Base-by-base conservation (phyloP, 2,113 vertebrate genomes). In the Aegotheles bennettii region DNA sequence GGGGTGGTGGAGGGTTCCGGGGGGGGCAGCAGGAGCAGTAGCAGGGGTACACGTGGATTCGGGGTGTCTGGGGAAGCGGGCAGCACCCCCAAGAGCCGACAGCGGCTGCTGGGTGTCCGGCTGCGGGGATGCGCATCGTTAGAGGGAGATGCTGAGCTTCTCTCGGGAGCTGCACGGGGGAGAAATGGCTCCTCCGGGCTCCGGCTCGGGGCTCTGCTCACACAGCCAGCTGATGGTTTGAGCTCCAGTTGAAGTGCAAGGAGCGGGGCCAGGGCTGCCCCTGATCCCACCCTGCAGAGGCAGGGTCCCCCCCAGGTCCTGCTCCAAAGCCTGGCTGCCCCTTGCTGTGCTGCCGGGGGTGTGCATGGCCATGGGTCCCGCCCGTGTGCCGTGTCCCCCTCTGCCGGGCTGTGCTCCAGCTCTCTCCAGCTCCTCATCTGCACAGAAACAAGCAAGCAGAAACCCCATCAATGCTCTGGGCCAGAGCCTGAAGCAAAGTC, bases 71-170 rank as follows among this genome's bases (percentile, higher is more conserved):
- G 48, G 48, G 48, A n/a, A 48, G 48, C 20, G 47, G 24, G 0
- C 51, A 67, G 42, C 43, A 45, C 9, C 36, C 42, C 56, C 3
- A 1, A 6, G 11, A 67, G 64, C 59, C 35, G 45, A 3, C 6
- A 10, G 4, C 0, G 1, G 59, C 59, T 57, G 78, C 64, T 17
- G 8, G 31, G 54, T 38, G 85, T 28, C 45, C 6, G 80, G 33
- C 54, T 23, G 70, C 0, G 26, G 59, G 50, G 83, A 87, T 35
- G 64, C 11, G 2, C 70, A 87, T 92, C 89, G 48, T 95, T 84
- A 95, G 94, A 91, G 76, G 93, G 94, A 93, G 94, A 89, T 25
- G 36, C 87, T 92, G 94, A 84, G 93, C 95, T 93, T 51, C 50
- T 59, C 67, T 65, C 78, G 67, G 6, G 71, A 74, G 79, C 80